Evolutionary conservation across 2,797 vertebrate genomes (phyloP).

Genomic region (Anguilla marmorata): DNA sequence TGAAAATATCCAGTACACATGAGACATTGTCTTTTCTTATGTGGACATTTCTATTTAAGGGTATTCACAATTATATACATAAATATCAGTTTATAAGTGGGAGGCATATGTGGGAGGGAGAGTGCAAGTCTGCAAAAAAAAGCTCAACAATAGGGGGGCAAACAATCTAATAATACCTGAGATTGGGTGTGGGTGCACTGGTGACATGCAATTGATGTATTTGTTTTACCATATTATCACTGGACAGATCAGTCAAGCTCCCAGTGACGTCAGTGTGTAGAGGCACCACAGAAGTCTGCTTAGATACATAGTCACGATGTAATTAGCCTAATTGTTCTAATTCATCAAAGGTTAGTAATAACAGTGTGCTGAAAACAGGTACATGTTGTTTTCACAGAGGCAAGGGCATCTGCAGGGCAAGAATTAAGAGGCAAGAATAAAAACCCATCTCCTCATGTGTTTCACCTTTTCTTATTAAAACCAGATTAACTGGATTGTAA

Average conservation of each 20-base stretch:
- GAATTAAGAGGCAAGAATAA: conserved; percentile 24
- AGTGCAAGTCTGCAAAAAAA: too few species aligned
- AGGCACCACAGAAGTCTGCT: neutral
- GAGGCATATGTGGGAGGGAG: neutral
- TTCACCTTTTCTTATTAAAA: conserved; percentile 22
- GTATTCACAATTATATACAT: too few species aligned
- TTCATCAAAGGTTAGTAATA: conserved; percentile 29
- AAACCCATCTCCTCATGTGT: conserved; percentile 22
- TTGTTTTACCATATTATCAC: neutral
- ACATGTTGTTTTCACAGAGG: conserved; percentile 17
- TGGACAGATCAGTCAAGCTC: neutral
- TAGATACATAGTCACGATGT: neutral
- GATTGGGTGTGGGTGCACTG: neutral
- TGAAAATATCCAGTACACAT: too few species aligned
- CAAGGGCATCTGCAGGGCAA: conserved; percentile 21
- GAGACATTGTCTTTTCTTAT: too few species aligned
- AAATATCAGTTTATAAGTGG: neutral
- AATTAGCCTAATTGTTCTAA: conserved; percentile 29
- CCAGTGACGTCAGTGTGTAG: neutral
- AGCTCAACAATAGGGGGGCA: neutral
- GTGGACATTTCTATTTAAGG: too few species aligned
- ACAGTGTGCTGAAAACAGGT: conserved; percentile 13
- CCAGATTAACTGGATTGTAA: neutral
- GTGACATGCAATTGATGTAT: neutral
- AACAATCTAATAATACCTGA: neutral